Conservation (phyloP, 2,888 invertebrate genomes). For the Palloptera scutellata region DNA sequence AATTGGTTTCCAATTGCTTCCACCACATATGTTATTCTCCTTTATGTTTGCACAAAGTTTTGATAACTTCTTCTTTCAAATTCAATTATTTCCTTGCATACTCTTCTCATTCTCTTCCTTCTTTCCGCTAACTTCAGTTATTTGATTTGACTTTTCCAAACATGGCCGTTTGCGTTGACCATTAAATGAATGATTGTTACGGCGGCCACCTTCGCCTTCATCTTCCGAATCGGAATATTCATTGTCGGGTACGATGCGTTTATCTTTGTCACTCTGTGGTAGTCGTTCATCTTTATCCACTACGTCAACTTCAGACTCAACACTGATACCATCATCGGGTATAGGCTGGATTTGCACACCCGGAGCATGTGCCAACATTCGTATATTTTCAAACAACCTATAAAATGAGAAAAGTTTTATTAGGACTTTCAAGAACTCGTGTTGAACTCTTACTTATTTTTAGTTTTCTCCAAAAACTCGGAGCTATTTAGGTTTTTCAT, state of each 20-base stretch:
- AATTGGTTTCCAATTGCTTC: slow-evolving; percentile 61
- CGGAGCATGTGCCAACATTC: slow-evolving; percentile 97
- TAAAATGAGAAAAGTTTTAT: slow-evolving; percentile 18
- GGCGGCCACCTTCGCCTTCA: slow-evolving; percentile 74
- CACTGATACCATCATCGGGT: slow-evolving; percentile 64
- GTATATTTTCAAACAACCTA: slow-evolving; percentile 91
- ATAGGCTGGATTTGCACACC: slow-evolving; percentile 70
- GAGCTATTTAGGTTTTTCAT: slow-evolving; percentile 99
- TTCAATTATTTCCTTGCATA: slow-evolving; percentile 53
- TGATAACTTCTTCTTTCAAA: slow-evolving; percentile 41
- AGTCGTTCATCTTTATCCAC: slow-evolving; percentile 89
- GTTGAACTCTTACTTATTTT: slow-evolving; percentile 69
- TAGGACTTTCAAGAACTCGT: not conserved
- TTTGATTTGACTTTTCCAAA: slow-evolving; percentile 68
- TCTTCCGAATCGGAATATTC: slow-evolving; percentile 95
- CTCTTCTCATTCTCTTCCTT: slow-evolving; percentile 75
- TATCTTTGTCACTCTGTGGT: slow-evolving; percentile 85
- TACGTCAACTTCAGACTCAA: slow-evolving; percentile 75
- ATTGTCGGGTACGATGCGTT: slow-evolving; percentile 92
- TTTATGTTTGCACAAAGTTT: slow-evolving; percentile 52
- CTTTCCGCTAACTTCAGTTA: slow-evolving; percentile 54
- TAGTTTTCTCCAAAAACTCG: slow-evolving; percentile 98
- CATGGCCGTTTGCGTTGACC: slow-evolving; percentile 76
- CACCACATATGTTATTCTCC: slow-evolving; percentile 62
- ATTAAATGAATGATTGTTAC: slow-evolving; percentile 72